These are phyloP conservation scores for Pseudeuparius sepicola DNA, from an alignment of 2,888 invertebrate genomes.

Conservation along the genomic window DNA sequence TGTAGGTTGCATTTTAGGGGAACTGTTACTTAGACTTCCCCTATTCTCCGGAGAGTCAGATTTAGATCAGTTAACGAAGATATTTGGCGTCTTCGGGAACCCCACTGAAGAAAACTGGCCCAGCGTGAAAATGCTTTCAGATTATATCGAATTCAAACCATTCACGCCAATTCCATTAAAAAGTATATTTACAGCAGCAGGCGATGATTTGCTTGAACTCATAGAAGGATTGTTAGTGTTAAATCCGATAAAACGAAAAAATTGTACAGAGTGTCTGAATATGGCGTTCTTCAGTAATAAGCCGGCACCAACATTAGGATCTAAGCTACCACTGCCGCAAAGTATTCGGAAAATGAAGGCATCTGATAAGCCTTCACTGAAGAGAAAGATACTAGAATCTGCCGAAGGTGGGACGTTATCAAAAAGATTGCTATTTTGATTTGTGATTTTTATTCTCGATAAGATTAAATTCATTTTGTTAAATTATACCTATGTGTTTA, in stretches of 20 bases:
- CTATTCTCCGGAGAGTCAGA: slow-evolving; percentile 96
- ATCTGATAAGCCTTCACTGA: slow-evolving; percentile 57
- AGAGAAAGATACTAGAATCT: slow-evolving; percentile 64
- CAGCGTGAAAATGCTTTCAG: slow-evolving; percentile 67
- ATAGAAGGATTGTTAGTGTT: slow-evolving; percentile 67
- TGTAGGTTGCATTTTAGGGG: slow-evolving; percentile 94
- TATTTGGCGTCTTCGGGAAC: slow-evolving; percentile 91
- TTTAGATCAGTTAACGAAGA: slow-evolving; percentile 89
- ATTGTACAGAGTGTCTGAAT: slow-evolving; percentile 73
- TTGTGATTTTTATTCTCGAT: too few species aligned
- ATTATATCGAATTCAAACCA: slow-evolving; percentile 86
- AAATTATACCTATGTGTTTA: too few species aligned
- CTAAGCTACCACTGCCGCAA: slow-evolving; percentile 72
- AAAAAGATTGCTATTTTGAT: slow-evolving; percentile 56
- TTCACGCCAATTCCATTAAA: slow-evolving; percentile 75
- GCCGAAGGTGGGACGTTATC: slow-evolving; percentile 59
- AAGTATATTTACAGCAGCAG: slow-evolving; percentile 91
- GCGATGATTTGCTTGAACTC: slow-evolving; percentile 80
- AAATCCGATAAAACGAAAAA: slow-evolving; percentile 73
- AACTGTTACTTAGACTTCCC: slow-evolving; percentile 81
- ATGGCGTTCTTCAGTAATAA: slow-evolving; percentile 88
- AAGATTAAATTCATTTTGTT: too few species aligned
- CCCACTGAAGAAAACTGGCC: slow-evolving; percentile 92
- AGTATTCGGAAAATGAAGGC: slow-evolving; percentile 49
- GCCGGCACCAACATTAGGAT: slow-evolving; percentile 76